phyloP scores from a whole-genome alignment of 2,797 vertebrate genomes.

The Heliangelus exortis region DNA sequence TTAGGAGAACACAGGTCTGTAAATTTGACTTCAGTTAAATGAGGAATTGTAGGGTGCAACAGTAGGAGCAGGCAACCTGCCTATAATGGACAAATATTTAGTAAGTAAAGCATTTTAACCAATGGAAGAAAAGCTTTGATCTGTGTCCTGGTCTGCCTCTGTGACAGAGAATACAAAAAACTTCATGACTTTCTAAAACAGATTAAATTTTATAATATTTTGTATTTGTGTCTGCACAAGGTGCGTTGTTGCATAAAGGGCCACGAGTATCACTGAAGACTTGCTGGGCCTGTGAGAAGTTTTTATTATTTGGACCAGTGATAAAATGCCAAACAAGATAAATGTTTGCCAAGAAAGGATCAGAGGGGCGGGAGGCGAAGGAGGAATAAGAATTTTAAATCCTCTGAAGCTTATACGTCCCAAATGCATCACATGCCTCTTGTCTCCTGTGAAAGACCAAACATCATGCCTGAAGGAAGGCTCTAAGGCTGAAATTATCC shows the following conservation, averaged over 20 bases:
- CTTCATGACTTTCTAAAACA: not conserved
- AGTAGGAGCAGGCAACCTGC: not conserved
- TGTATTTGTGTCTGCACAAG: not conserved
- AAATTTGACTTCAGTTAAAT: not conserved
- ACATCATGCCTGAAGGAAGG: not conserved
- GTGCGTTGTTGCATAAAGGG: not conserved
- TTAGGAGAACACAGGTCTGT: not conserved
- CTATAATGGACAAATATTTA: not conserved
- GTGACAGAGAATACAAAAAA: not conserved
- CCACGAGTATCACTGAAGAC: not conserved
- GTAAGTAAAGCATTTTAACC: not conserved
- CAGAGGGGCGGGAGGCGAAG: not conserved
- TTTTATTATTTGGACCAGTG: slow-evolving; percentile 26
- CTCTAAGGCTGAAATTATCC: slow-evolving; percentile 6
- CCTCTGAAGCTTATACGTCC: not conserved
- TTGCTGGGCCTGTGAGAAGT: not conserved
- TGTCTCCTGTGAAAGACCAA: not conserved
- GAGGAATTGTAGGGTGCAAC: not conserved
- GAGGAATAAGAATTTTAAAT: slow-evolving; percentile 8
- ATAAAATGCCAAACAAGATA: not conserved
- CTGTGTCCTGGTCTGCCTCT: not conserved
- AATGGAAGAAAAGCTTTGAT: not conserved
- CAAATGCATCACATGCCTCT: not conserved
- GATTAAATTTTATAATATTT: not conserved
- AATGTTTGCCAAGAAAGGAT: not conserved